Conservation (phyloP, 1,140 invertebrate species). For the Papilio aristodemus region DNA sequence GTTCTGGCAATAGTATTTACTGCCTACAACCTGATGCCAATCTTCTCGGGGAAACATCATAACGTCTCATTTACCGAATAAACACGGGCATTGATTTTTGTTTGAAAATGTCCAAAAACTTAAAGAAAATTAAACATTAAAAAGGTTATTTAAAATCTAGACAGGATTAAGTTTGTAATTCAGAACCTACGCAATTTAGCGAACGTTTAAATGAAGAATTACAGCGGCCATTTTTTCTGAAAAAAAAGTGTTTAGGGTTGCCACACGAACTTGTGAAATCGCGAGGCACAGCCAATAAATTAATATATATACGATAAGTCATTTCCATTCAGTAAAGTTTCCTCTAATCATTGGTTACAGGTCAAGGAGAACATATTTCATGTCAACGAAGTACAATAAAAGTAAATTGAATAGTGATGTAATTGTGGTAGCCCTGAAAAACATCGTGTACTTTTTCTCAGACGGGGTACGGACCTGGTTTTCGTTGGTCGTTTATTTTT, state of each 20-base stretch:
- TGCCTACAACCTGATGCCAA: too few relatives aligned
- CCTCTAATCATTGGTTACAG: too few relatives aligned
- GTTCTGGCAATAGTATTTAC: too few relatives aligned
- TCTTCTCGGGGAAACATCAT: too few relatives aligned
- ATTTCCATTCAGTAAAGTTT: too few relatives aligned
- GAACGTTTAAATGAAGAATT: conserved; percentile 36
- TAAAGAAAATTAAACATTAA: not conserved
- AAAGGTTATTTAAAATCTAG: conserved; percentile 27
- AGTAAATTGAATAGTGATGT: not conserved
- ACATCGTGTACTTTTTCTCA: conserved; percentile 22
- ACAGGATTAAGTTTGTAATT: conserved; percentile 34
- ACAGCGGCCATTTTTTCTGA: conserved; percentile 41
- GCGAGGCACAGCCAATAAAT: too few relatives aligned
- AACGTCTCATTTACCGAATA: not conserved
- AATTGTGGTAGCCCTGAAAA: not conserved
- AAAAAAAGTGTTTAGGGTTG: conserved; percentile 18
- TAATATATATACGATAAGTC: too few relatives aligned
- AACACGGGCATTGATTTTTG: not conserved
- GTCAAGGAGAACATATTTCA: too few relatives aligned
- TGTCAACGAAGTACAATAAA: too few relatives aligned
- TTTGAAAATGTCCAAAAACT: not conserved
- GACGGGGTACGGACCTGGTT: conserved; percentile 1
- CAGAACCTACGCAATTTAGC: conserved; percentile 38
- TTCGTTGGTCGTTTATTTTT: conserved; percentile 19
- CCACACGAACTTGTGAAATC: not conserved